Base-by-base conservation (phyloP, 2,797 vertebrate species). In the Oryzias sinensis region DNA sequence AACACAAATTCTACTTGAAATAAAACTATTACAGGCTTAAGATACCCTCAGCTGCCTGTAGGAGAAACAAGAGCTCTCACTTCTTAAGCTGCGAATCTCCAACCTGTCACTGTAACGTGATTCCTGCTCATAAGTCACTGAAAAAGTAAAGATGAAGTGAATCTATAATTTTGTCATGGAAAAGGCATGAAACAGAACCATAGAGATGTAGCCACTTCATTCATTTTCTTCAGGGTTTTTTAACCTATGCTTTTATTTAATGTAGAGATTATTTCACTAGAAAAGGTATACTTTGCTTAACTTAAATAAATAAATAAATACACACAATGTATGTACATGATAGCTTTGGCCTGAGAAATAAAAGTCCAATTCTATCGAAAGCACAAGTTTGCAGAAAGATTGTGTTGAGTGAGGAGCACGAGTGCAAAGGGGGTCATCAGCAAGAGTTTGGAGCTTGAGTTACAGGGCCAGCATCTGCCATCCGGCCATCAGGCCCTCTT, bases 391-490 rank as follows among this genome's bases (percentile, higher is more conserved):
- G 57, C 53, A 52, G 53, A 59, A 70, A 68, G 62, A 65, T n/a
- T 56, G 79, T 67, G 50, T 72, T 85, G 87, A 87, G 80, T 59
- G 78, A 85, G 74, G 70, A 75, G 77, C 68, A 65, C 44, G 20
- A 81, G 72, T 81, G 57, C 64, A 72, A 76, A 76, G 81, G 84
- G 65, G 65, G 77, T 81, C 71, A 89, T 79, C 71, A 83, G 83
- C 49, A 79, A 84, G 78, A 77, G 76, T 89, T 71, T 85, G 84
- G 83, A 85, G 89, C 85, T 90, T 93, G 90, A 93, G 92, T 96
- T 95, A 94, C 92, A 92, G 87, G 89, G 89, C 90, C 90, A 91
- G 74, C 92, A 90, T 95, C 91, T 94, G 94, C 91, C 88, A 85
- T 90, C 86, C 88, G 91, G 91, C 89, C 86, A 68, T 77, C 88